Conservation (phyloP, 2,888 invertebrate genomes). For the Amiota mariae region DNA sequence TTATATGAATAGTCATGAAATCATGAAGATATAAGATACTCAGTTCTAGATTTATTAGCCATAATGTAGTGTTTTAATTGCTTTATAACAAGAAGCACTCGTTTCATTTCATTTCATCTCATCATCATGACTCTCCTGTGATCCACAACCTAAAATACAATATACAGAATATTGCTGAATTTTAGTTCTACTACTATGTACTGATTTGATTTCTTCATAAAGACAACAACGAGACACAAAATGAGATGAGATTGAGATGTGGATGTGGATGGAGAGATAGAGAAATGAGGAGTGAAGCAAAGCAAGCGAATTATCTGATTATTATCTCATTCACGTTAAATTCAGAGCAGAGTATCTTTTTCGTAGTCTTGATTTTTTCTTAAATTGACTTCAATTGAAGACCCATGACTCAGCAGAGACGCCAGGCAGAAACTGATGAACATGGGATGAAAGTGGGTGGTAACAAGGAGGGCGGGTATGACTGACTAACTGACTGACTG, state of each 20-base stretch:
- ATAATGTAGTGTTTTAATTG: slow-evolving; percentile 18
- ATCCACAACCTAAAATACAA: no score
- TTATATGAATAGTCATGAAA: no score
- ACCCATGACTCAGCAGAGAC: slow-evolving; percentile 61
- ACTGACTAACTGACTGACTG: background rate
- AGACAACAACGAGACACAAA: background rate
- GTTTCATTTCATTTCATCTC: no score
- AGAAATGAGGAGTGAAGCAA: background rate
- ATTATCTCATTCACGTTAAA: slow-evolving; percentile 33
- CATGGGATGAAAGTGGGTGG: background rate
- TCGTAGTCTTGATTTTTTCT: slow-evolving; percentile 51
- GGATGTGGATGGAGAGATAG: background rate
- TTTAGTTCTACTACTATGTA: no score
- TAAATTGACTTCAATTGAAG: slow-evolving; percentile 65
- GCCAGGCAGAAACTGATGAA: slow-evolving; percentile 30
- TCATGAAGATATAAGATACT: no score
- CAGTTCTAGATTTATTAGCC: slow-evolving; percentile 4
- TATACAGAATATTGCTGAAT: no score
- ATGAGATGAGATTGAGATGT: background rate
- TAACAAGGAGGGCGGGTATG: no score
- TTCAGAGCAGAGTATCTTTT: slow-evolving; percentile 13
- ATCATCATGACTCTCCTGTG: no score
- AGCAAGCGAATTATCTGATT: slow-evolving; percentile 29
- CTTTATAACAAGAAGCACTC: background rate
- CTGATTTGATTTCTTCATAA: no score